Evolutionary conservation across 2,113 vertebrate genomes (phyloP).

Genomic region (Alethe diademata): DNA sequence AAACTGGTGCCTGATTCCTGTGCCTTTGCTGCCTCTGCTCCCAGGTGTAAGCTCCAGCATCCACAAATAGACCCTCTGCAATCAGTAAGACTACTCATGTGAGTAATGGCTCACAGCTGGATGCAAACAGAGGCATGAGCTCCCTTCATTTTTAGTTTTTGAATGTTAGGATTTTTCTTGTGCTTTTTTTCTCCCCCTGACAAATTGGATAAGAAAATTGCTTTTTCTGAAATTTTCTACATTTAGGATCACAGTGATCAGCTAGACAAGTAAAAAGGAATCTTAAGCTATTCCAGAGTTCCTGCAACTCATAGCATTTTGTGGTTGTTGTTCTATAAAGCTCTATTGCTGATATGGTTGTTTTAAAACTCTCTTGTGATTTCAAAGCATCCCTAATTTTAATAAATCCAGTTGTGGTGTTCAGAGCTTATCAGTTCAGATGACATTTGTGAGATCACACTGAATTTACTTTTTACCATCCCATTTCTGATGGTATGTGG

Average conservation of each 20-base stretch:
- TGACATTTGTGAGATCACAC: not conserved
- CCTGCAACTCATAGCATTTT: not conserved
- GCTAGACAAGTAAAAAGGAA: not conserved
- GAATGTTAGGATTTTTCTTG: not conserved
- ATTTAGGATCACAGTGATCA: constrained; percentile 11
- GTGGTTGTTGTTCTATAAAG: not conserved
- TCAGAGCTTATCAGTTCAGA: not conserved
- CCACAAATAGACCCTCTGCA: constrained; percentile 32
- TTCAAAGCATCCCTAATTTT: not conserved
- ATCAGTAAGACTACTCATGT: constrained; percentile 45
- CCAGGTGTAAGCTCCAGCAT: not conserved
- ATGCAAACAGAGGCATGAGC: not conserved
- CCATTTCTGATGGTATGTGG: not conserved
- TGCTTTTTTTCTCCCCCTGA: not conserved
- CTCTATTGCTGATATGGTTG: not conserved
- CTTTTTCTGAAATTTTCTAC: not conserved
- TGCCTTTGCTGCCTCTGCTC: not conserved
- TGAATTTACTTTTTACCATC: not conserved
- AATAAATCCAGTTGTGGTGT: not conserved
- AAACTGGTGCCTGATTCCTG: not conserved
- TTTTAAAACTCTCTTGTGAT: not conserved
- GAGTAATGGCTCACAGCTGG: constrained; percentile 54
- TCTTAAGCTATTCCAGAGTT: not conserved
- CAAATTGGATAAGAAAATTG: constrained; percentile 7
- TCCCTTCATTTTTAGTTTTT: not conserved